Evolutionary conservation across 2,888 invertebrate genomes (phyloP), one percentile per base, ranked within the genome.

Genomic region (Nomada fucata): DNA sequence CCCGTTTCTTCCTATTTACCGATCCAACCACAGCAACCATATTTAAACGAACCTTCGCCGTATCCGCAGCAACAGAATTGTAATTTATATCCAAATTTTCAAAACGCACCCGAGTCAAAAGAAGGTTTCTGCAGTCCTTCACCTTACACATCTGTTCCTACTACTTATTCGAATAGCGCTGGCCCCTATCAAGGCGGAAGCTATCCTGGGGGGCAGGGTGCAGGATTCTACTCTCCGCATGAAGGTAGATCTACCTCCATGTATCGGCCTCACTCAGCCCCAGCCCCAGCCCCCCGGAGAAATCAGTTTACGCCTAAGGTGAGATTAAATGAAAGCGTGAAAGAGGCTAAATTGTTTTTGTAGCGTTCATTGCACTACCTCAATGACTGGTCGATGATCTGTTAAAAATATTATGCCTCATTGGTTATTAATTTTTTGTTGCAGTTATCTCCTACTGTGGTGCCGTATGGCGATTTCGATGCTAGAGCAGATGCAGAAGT

Each of bases 401-500:
- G 1, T n/a, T 7, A 2, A n/a, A 20, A 23, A 42, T 26, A 10
- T 26, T 53, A 5, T 23, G 11, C 18, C 3, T n/a, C 11, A 52
- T 20, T 59, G 0, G 69, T 23, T 23, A 53, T 29, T 42, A 18
- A 70, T 13, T 76, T 72, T 77, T 0, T 81, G 71, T 91, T 91
- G 42, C 89, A 94, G 94, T 86, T 93, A 9, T 93, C 92, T 7
- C 94, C 94, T 29, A 95, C 95, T 0, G 93, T 95, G 9, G 88
- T 91, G n/a, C 93, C 94, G 1, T 91, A 90, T 18, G 85, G 89
- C 1, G 91, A 91, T 5, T 95, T 95, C 77, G 93, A 95, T 88
- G 89, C 95, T 1, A 91, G 93, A 20, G 89, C 90, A 3, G 95
- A 95, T 91, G 95, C 95, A 5, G 94, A 95, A 89, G 91, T 92